Conservation (phyloP, 2,888 invertebrate species). For the Drosophila greeni region DNA sequence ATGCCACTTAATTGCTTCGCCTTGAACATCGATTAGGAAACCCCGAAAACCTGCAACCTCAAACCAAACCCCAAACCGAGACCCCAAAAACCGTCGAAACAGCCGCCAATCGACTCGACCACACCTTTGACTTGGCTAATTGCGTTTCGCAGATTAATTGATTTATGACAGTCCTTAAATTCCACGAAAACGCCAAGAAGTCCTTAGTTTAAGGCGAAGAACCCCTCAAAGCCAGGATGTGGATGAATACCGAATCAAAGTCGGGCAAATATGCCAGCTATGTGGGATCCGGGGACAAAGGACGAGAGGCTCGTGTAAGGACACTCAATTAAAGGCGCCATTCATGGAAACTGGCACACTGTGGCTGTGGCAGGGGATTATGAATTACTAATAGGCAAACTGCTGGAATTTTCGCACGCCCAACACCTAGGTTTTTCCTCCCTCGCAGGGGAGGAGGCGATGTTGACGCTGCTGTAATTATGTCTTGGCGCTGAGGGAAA, state of each 20-base stretch:
- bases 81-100: slow-evolving; percentile 1
- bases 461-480: slow-evolving; percentile 66
- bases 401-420: slow-evolving; percentile 69
- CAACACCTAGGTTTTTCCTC: slow-evolving; percentile 29
- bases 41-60: not conserved
- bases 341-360: slow-evolving; percentile 56
- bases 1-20: slow-evolving; percentile 56
- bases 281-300: slow-evolving; percentile 2
- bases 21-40: slow-evolving; percentile 55
- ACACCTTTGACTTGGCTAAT: slow-evolving; percentile 49
- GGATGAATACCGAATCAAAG: slow-evolving; percentile 64
- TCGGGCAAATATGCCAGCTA: slow-evolving; percentile 41
- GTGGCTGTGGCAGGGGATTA: slow-evolving; percentile 52
- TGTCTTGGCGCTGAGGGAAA: slow-evolving; percentile 42
- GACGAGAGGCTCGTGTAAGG: slow-evolving; percentile 35
- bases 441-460: slow-evolving; percentile 29
- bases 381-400: slow-evolving; percentile 69
- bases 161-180: slow-evolving; percentile 58
- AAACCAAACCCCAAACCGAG: not conserved
- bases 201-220: not conserved
- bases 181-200: not conserved
- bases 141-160: slow-evolving; percentile 67
- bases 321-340: slow-evolving; percentile 63
- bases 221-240: not conserved
- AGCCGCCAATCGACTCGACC: slow-evolving; percentile 14